Base-by-base conservation (phyloP, 2,888 invertebrate species). In the Mesoligia furuncula region DNA sequence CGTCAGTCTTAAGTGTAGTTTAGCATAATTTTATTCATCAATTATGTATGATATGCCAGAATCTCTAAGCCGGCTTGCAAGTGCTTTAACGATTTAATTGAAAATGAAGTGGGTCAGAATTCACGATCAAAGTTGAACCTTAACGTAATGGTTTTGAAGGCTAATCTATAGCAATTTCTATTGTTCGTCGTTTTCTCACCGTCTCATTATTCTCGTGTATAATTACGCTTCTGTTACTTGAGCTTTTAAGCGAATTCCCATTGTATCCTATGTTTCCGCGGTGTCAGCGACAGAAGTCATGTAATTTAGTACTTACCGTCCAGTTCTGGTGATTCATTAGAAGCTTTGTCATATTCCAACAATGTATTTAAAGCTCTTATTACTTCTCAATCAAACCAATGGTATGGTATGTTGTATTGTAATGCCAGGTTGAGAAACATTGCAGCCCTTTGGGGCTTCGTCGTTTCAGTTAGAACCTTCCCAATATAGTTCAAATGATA, bases 181-280 rank as follows among this genome's bases (percentile, higher is more conserved):
- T 90, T 88, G 86, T 88, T 87, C 72, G 59, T 62, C 42, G 71
- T 85, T 83, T 91, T 91, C 90, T 87, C 90, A 90, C 89, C 81
- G 83, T 79, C 78, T 85, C 74, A 87, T 87, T 89, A 88, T 85
- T 83, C 82, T 73, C 78, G 83, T 78, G 78, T 85, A 85, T 88
- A 89, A 88, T 89, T 88, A 89, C 86, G 75, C 67, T 78, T 81
- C 75, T 86, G 81, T 79, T 81, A 81, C 80, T 86, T 84, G 77
- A 87, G 79, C 85, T 86, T 87, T 87, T 77, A 80, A 79, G 81
- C 82, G 76, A 77, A 85, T 83, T 81, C 72, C 62, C 79, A 80
- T 85, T 84, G 83, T 79, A 72, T 84, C 64, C 77, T 73, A 78
- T 77, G 81, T 84, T 86, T 80, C 73, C 70, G 75, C 65, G 17